These are phyloP conservation scores for Numenius phaeopus DNA, from an alignment of 2,797 vertebrate species.

Conservation along the genomic window DNA sequence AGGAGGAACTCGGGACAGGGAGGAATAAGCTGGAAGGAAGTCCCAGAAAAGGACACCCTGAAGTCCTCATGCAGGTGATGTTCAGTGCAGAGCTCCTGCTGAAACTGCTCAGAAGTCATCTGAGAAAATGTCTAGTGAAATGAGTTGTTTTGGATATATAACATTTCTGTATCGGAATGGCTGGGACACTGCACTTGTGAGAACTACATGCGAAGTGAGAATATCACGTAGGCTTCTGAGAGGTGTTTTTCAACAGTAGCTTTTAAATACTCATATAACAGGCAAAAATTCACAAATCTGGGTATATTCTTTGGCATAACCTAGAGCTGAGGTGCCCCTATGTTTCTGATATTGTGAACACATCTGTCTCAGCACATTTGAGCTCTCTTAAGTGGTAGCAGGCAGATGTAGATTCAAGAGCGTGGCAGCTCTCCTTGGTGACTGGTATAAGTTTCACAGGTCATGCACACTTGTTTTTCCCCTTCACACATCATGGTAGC, in stretches of 20 bases:
- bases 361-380: background rate
- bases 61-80: background rate
- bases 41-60: background rate
- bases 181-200: fast-evolving
- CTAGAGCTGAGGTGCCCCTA: background rate
- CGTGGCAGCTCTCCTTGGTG: background rate
- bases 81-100: background rate
- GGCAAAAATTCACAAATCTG: background rate
- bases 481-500: background rate
- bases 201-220: background rate
- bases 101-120: background rate
- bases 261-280: background rate
- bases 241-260: background rate
- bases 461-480: background rate
- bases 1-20: background rate
- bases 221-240: fast-evolving
- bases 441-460: background rate
- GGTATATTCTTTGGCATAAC: background rate
- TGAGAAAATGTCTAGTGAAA: background rate
- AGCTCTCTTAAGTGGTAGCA: background rate
- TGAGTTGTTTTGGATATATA: background rate
- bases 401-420: fast-evolving
- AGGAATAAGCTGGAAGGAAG: background rate
- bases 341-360: background rate
- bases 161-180: fast-evolving